Percentiles rank a stretch among this genome's conserved stretches.
These are phyloP conservation scores for Blera fallax DNA, from an alignment of 2,888 invertebrate genomes.

Conservation along the genomic window DNA sequence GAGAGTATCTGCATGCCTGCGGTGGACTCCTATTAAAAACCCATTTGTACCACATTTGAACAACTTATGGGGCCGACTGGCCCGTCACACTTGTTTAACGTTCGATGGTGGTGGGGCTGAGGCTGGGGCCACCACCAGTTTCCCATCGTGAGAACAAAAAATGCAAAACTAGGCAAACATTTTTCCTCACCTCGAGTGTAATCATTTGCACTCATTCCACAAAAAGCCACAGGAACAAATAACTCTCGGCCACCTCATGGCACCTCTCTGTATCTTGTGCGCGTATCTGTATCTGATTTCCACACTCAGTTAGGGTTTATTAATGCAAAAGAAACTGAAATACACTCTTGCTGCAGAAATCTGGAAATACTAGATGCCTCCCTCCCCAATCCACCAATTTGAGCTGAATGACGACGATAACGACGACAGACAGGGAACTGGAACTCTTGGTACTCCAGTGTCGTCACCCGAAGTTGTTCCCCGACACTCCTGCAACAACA, in stretches of 20 bases:
- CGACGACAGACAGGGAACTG: constrained; percentile 7
- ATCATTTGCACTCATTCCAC: constrained; percentile 43
- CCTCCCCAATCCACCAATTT: not conserved
- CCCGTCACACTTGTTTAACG: constrained; percentile 1
- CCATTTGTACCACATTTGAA: constrained; percentile 14
- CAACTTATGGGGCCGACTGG: not conserved
- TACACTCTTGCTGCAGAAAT: constrained; percentile 28
- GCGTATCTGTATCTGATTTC: constrained; percentile 52
- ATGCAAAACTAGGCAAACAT: constrained; percentile 41
- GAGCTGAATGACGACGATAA: constrained; percentile 8
- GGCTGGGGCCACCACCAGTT: not conserved
- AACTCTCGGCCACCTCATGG: constrained; percentile 16
- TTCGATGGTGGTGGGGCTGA: not conserved
- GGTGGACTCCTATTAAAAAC: not conserved
- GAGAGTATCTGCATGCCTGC: not conserved
- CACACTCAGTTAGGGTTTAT: constrained; percentile 34
- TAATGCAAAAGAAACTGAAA: constrained; percentile 31
- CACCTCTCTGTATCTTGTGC: constrained; percentile 13
- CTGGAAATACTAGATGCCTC: constrained; percentile 56
- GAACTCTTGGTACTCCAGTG: constrained; percentile 26
- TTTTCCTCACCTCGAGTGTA: not conserved
- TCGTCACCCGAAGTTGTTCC: constrained; percentile 2
- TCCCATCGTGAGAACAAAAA: constrained; percentile 28
- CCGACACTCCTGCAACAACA: not conserved
- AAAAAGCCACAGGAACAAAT: constrained; percentile 24